Conservation (phyloP, 2,113 vertebrate species). For the Brachypodius melanocephalos region DNA sequence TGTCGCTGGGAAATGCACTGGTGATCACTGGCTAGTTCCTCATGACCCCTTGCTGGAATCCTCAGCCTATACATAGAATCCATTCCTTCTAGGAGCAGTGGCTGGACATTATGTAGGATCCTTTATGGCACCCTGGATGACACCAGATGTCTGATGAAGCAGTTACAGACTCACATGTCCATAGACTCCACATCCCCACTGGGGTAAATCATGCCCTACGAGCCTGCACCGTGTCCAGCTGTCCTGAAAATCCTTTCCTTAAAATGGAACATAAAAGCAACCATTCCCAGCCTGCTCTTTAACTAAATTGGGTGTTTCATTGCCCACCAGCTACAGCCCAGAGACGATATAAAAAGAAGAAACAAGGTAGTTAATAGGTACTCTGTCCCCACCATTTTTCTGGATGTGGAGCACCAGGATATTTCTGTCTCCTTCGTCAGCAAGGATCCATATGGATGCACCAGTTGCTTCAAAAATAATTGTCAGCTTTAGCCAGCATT, state of each 20-base stretch:
- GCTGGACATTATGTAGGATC: background rate
- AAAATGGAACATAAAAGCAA: background rate
- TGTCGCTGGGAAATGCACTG: background rate
- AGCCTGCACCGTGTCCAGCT: background rate
- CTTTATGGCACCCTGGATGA: background rate
- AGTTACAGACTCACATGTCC: background rate
- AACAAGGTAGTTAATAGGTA: background rate
- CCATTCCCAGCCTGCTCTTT: background rate
- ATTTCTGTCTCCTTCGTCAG: slow-evolving; percentile 39
- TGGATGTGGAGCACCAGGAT: background rate
- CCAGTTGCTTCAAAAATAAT: slow-evolving; percentile 62
- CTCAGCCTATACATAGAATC: background rate
- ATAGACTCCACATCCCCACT: background rate
- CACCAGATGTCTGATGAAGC: background rate
- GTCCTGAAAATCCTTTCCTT: background rate
- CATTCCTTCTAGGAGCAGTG: background rate
- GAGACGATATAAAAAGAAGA: background rate
- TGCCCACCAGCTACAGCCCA: background rate
- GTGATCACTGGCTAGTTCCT: background rate
- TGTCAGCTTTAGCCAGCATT: slow-evolving; percentile 56
- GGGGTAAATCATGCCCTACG: background rate
- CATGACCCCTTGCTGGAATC: background rate
- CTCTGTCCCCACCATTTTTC: background rate
- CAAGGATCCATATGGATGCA: slow-evolving; percentile 50
- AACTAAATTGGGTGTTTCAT: background rate